phyloP scores from a whole-genome alignment of 2,113 vertebrate species.

The Halcyon malimbica region DNA sequence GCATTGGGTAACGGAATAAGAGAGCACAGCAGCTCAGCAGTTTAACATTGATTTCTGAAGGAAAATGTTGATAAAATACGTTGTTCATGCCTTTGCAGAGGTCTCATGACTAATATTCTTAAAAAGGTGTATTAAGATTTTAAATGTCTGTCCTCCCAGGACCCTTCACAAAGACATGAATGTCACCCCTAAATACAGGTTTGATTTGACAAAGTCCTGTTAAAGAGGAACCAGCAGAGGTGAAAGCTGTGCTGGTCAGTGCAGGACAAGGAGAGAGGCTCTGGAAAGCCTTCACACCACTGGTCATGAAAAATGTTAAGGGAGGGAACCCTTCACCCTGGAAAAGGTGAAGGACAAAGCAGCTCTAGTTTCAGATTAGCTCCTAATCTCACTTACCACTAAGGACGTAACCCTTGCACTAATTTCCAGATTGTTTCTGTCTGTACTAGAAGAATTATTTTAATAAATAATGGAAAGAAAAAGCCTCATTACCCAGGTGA shows the following conservation, averaged over 20 bases:
- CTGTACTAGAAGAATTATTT: background rate
- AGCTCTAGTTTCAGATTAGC: background rate
- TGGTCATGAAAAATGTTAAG: background rate
- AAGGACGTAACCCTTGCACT: background rate
- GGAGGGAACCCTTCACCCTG: background rate
- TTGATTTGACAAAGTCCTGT: background rate
- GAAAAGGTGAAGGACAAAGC: background rate
- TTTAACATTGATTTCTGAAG: background rate
- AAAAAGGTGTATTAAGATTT: background rate
- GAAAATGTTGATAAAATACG: background rate
- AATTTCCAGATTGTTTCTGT: background rate
- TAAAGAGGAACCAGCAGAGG: background rate
- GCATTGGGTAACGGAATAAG: background rate
- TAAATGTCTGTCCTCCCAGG: background rate
- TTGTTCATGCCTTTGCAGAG: background rate
- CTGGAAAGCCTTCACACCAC: background rate
- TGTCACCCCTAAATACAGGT: background rate
- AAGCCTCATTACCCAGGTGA: constrained; percentile 91
- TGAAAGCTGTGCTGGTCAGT: background rate
- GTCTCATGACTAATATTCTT: background rate
- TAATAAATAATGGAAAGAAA: constrained; percentile 30
- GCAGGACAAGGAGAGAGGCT: background rate
- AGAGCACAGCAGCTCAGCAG: background rate
- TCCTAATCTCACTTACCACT: background rate
- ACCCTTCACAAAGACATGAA: background rate